These are phyloP conservation scores for Platycheirus albimanus DNA, from an alignment of 2,888 invertebrate genomes.

Conservation along the genomic window DNA sequence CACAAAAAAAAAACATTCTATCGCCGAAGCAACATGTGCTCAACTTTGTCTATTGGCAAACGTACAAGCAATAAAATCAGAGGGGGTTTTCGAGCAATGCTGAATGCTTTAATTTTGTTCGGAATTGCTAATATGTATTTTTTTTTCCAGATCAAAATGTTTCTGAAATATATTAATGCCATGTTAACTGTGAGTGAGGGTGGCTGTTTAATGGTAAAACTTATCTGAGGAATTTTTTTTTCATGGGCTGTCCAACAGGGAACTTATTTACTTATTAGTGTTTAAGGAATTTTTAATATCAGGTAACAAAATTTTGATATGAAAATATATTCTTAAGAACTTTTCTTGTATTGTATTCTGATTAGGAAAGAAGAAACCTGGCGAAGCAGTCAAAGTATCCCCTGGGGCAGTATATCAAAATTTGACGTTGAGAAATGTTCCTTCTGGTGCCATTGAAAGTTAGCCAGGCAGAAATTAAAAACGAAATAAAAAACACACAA, in stretches of 20 bases:
- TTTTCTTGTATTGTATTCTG: not conserved
- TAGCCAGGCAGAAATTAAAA: not conserved
- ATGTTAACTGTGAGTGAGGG: no score
- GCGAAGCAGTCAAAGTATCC: not conserved
- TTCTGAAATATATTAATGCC: no score
- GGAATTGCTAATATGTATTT: no score
- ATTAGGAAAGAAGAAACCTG: not conserved
- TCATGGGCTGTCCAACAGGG: no score
- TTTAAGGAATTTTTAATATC: conserved; percentile 21
- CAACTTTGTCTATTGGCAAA: conserved; percentile 12
- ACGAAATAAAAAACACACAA: not conserved
- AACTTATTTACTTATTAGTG: not conserved
- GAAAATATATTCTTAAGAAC: not conserved
- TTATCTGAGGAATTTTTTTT: no score
- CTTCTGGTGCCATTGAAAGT: not conserved
- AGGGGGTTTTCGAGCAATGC: not conserved
- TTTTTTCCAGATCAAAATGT: no score
- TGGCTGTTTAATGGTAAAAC: no score
- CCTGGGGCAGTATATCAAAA: conserved; percentile 5
- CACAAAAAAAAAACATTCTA: not conserved
- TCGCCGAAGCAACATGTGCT: conserved; percentile 64
- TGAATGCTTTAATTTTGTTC: no score
- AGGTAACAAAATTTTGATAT: not conserved
- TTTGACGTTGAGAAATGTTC: conserved; percentile 25
- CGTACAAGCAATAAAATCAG: not conserved